Evolutionary conservation across 2,797 vertebrate species (phyloP), one percentile per base, ranked within the genome.

Genomic region (Smutsia gigantea): DNA sequence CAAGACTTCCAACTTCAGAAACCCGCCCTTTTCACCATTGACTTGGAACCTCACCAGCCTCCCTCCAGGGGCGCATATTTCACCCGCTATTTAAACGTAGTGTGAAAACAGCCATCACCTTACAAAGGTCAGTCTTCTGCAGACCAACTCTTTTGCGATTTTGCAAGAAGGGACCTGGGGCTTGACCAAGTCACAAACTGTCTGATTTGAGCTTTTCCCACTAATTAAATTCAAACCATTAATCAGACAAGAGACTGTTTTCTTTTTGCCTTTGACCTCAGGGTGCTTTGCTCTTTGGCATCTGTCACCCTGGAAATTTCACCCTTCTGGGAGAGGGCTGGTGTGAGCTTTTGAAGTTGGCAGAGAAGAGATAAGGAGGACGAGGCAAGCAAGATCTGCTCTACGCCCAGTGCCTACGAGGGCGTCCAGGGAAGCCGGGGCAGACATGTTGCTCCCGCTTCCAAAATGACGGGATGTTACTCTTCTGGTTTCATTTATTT

Each of bases 231-330:
- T 71, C 66, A 77, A 96, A 37, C 92, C 87, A 87, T 93, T 88
- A 57, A 88, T 97, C 94, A 93, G 49, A 68, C 11, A 63, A 87
- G 95, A 93, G 81, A 29, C 85, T 57, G 42, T 92, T 83, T 87
- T 87, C 88, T 87, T 69, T 96, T 71, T 90, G 86, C 89, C 77
- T 96, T 79, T 87, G 96, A 97, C 90, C 96, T 95, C 83, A 10
- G 27, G 61, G 51, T 42, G 39, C 75, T 89, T 94, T 74, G 69
- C 57, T 63, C 34, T 88, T 72, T 1, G 4, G 4, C 27, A 55
- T 63, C 55, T 90, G 68, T n/a, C 87, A 64, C 88, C 39, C 74
- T 14, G 71, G 78, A 31, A 84, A 95, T 74, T 63, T 57, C 49
- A 95, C 31, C 29, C 88, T 13, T 86, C 46, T 82, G 46, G 7